phyloP scores from a whole-genome alignment of 2,797 vertebrate genomes.

The Gallirallus australis region DNA sequence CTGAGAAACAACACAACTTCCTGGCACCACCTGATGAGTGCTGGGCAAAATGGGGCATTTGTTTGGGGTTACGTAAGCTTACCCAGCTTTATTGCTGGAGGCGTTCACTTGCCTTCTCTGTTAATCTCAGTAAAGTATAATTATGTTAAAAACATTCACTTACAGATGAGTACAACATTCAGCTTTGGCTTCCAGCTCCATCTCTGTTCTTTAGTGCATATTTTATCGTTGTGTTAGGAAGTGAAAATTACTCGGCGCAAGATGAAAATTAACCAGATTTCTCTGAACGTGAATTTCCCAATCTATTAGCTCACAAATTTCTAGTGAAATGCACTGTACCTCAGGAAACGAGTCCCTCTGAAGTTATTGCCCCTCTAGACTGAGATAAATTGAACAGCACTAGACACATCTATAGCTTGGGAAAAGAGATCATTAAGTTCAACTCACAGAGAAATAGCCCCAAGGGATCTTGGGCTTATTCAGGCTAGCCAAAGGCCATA shows the following conservation, averaged over 20 bases:
- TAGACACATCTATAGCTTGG: constrained; percentile 34
- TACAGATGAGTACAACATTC: not conserved
- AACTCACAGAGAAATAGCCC: constrained; percentile 63
- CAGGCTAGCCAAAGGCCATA: constrained; percentile 54
- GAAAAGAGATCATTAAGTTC: constrained; percentile 49
- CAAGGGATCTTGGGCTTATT: not conserved
- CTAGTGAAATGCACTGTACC: not conserved
- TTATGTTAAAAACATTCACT: not conserved
- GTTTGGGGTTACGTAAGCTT: not conserved
- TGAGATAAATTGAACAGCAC: constrained; percentile 48
- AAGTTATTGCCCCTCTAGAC: constrained; percentile 53
- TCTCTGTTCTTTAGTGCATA: not conserved
- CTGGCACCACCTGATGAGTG: not conserved
- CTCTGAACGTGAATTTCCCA: constrained; percentile 7
- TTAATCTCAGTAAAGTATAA: not conserved
- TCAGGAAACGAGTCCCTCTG: not conserved
- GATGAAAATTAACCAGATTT: not conserved
- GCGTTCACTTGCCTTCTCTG: not conserved
- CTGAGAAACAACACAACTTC: not conserved
- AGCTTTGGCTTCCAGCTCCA: not conserved
- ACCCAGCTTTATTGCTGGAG: not conserved
- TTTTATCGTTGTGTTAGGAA: not conserved
- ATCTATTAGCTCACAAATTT: not conserved
- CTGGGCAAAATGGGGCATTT: not conserved
- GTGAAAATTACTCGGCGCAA: not conserved